Base-by-base conservation (phyloP, 1,140 invertebrate genomes). In the Lordiphosa stackelbergi region DNA sequence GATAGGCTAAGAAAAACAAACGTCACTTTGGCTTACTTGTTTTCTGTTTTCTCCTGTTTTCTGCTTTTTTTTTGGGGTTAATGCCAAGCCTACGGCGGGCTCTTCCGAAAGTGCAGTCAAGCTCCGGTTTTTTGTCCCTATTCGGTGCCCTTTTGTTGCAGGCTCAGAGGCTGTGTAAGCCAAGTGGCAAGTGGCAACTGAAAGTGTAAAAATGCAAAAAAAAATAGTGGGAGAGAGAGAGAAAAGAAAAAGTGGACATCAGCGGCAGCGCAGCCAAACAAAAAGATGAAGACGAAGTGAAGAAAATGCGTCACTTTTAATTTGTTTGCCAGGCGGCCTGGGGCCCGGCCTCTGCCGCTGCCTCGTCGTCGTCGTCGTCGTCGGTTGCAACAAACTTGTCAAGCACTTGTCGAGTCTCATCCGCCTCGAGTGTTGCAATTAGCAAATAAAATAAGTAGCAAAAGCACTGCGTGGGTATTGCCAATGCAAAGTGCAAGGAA, bases 381-480 rank as follows among this genome's bases (percentile, higher is more conserved):
- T 65, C 55, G 49, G 46, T 68, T 63, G 63, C 51, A 55, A 52
- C 49, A 52, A 52, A 52, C 49, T 52, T 52, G 49, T 52, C 49
- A 38, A 52, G 49, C 49, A 38, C 49, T 52, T 52, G 49, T 52
- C 70, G 28, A 31, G 28, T 31, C 63, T 81, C 65, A 62, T 49
- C 60, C 40, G 60, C 54, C 66, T 63, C 56, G 72, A 81, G 75
- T 81, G 72, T 72, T 81, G 77, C 75, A 81, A 81, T 81, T 81
- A 81, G 75, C 77, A 81, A 81, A 81, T 81, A 81, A 83, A 81
- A 81, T 81, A 81, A 83, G 75, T 79, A 81, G 60, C 61, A 69
- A 56, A 28, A 34, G 24, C 43, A 36, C 56, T 69, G 63, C 51
- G 57, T 61, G 60, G 53, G 48, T 35, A 60, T 56, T 66, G 52